A percentile compares a stretch with the other conserved stretches of the same genome.
Conservation (phyloP, 1,140 invertebrate genomes). For the Drosophila mojavensis region DNA sequence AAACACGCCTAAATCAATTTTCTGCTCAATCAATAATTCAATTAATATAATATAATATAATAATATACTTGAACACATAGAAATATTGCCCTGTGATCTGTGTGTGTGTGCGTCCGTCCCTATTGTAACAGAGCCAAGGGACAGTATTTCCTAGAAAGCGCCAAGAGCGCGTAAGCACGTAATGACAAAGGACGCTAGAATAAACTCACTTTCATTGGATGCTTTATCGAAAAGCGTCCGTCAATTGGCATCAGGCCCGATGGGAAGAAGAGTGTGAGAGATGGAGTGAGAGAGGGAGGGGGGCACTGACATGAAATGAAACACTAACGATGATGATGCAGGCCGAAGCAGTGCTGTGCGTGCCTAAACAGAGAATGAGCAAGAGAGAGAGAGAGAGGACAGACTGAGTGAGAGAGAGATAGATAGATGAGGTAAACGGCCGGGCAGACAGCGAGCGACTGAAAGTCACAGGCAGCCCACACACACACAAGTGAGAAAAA, state of each 20-base stretch:
- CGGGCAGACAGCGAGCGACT: not conserved
- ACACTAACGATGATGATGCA: slow-evolving; percentile 49
- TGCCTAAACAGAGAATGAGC: not conserved
- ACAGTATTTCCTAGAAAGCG: slow-evolving; percentile 64
- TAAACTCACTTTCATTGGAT: slow-evolving; percentile 43
- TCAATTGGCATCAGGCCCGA: slow-evolving; percentile 39
- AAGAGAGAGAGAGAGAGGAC: not conserved
- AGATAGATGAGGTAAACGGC: no score
- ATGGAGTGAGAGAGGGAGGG: no score
- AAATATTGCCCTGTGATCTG: not conserved
- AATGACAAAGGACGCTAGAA: slow-evolving; percentile 26
- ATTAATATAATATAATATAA: not conserved
- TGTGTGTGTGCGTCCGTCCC: slow-evolving; percentile 23
- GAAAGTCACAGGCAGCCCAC: slow-evolving; percentile 29
- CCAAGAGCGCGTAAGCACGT: slow-evolving; percentile 40
- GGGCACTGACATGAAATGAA: slow-evolving; percentile 44
- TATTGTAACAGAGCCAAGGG: slow-evolving; percentile 41
- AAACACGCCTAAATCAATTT: not conserved
- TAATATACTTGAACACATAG: no score
- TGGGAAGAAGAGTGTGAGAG: not conserved
- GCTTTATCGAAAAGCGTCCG: slow-evolving; percentile 42
- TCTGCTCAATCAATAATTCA: not conserved
- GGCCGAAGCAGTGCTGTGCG: slow-evolving; percentile 10
- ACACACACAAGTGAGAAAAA: slow-evolving; percentile 26
- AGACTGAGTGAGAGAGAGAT: not conserved